These are phyloP conservation scores for Laticauda laticaudata DNA, from an alignment of 2,113 vertebrate genomes.

Conservation along the genomic window DNA sequence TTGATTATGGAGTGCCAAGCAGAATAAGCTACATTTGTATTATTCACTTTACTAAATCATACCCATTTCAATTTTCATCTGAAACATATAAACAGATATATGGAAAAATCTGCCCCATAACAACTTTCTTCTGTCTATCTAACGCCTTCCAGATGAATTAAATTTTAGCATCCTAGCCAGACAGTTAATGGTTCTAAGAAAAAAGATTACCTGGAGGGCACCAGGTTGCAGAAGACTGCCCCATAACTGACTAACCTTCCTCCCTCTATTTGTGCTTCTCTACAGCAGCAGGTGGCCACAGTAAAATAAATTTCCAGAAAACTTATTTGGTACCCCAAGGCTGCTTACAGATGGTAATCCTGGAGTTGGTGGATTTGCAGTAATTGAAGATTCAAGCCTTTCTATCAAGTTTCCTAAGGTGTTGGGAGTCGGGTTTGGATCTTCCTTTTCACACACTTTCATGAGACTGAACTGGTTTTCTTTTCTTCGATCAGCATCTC, in stretches of 20 bases:
- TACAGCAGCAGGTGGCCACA: not conserved
- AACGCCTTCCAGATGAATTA: not conserved
- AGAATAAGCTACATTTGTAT: slow-evolving; percentile 39
- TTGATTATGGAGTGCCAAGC: not conserved
- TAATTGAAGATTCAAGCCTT: slow-evolving; percentile 64
- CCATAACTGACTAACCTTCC: not conserved
- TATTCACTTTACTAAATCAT: not conserved
- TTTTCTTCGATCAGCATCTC: slow-evolving; percentile 51
- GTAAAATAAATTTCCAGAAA: slow-evolving; percentile 12
- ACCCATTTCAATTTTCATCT: not conserved
- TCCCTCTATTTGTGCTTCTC: not conserved
- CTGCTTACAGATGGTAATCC: slow-evolving; percentile 76
- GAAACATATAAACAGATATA: not conserved
- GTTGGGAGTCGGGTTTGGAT: slow-evolving; percentile 63
- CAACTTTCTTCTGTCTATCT: not conserved
- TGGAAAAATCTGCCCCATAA: not conserved
- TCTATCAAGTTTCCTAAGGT: slow-evolving; percentile 67
- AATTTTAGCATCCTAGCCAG: not conserved
- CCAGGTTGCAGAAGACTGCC: not conserved
- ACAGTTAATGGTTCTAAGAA: not conserved
- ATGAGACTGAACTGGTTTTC: slow-evolving; percentile 61
- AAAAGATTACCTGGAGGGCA: not conserved
- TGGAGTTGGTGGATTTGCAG: slow-evolving; percentile 50
- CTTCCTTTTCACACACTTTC: slow-evolving; percentile 66
- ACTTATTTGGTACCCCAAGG: slow-evolving; percentile 57